Conservation (phyloP, 2,113 vertebrate genomes). For the Ifrita kowaldi region DNA sequence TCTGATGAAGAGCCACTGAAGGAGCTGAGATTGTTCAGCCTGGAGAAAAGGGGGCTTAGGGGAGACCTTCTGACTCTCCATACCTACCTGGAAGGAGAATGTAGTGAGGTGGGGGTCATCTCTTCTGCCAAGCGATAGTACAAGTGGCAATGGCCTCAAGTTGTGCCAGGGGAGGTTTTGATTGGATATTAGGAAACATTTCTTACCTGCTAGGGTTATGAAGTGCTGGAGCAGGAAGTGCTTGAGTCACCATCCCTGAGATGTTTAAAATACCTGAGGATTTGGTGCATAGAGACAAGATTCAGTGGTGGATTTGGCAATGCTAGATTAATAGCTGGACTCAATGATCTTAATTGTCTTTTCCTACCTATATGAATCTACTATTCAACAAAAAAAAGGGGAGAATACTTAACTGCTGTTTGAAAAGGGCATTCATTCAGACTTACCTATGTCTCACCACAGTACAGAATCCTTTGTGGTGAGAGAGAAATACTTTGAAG, state of each 20-base stretch:
- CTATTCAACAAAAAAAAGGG: background rate
- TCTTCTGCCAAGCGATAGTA: background rate
- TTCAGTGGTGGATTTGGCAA: background rate
- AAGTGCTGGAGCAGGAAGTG: background rate
- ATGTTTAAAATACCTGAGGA: background rate
- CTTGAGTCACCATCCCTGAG: background rate
- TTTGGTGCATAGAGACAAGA: background rate
- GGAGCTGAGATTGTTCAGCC: background rate
- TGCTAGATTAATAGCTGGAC: background rate
- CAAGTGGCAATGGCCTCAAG: background rate
- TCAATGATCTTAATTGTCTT: background rate
- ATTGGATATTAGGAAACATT: background rate
- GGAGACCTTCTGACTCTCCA: background rate
- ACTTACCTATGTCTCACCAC: accelerated
- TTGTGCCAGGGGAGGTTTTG: background rate
- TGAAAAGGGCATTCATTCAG: background rate
- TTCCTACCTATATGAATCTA: background rate
- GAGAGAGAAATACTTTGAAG: background rate
- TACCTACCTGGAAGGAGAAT: background rate
- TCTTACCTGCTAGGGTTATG: background rate
- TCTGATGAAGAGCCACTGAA: background rate
- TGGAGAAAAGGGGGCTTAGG: background rate
- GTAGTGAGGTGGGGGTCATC: no score
- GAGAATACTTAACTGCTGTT: background rate
- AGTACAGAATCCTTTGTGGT: background rate